Percentiles rank a stretch among this genome's conserved stretches.
phyloP scores from a whole-genome alignment of 2,113 vertebrate genomes.

The Picathartes gymnocephalus region DNA sequence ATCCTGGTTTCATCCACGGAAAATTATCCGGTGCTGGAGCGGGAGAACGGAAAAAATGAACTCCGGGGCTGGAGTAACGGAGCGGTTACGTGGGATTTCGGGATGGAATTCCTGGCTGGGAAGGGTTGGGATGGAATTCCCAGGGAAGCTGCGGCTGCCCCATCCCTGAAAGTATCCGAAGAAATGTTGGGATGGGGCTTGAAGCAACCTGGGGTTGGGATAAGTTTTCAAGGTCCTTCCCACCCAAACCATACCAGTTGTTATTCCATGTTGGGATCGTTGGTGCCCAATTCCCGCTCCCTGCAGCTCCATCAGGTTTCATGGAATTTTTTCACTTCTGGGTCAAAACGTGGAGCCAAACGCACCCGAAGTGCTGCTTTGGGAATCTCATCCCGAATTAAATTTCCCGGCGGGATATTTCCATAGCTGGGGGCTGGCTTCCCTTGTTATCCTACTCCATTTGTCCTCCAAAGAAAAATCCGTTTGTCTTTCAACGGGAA shows the following conservation, averaged over 20 bases:
- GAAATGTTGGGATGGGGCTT: background rate
- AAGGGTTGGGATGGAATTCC: background rate
- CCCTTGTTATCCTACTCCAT: background rate
- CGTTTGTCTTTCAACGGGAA: background rate
- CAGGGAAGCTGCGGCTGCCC: background rate
- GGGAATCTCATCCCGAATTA: background rate
- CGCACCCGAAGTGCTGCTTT: fast-evolving
- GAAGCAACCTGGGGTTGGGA: background rate
- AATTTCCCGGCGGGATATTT: background rate
- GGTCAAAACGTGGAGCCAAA: background rate
- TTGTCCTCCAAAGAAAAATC: background rate
- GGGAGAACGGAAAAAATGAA: background rate
- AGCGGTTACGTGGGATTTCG: fast-evolving
- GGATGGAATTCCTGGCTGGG: background rate
- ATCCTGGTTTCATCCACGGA: fast-evolving
- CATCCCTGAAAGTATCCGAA: background rate
- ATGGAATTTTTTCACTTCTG: background rate
- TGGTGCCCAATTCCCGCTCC: background rate
- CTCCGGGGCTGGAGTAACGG: fast-evolving
- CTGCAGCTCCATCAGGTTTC: fast-evolving
- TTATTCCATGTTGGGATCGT: background rate
- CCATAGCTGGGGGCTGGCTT: fast-evolving
- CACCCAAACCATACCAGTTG: background rate
- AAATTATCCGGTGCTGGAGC: background rate
- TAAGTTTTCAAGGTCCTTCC: background rate